Conservation (phyloP, 2,113 vertebrate species). For the Xyrauchen texanus region DNA sequence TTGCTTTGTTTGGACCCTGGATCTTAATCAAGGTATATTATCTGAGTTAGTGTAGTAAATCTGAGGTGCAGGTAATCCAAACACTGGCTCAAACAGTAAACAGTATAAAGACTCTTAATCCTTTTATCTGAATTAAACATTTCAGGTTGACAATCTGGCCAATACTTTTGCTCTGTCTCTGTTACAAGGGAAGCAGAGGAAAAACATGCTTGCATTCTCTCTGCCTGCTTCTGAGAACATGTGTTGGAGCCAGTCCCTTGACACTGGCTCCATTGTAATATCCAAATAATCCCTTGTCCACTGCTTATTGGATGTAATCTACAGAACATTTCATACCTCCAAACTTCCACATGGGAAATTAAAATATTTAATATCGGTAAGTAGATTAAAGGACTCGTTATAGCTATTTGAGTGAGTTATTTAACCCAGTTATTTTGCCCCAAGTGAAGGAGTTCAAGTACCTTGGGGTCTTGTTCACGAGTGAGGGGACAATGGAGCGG, state of each 20-base stretch:
- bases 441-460: no score
- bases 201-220: background rate
- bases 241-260: background rate
- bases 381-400: slow-evolving; percentile 58
- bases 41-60: slow-evolving; percentile 61
- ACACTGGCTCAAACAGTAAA: slow-evolving; percentile 68
- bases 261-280: slow-evolving; percentile 19
- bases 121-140: slow-evolving; percentile 71
- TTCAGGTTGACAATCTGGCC: slow-evolving; percentile 65
- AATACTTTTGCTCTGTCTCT: slow-evolving; percentile 57
- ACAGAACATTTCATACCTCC: slow-evolving; percentile 39
- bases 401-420: slow-evolving; percentile 73
- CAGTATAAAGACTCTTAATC: slow-evolving; percentile 67
- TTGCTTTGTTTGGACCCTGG: slow-evolving; percentile 63
- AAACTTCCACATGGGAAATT: slow-evolving; percentile 14
- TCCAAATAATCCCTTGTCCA: slow-evolving; percentile 23
- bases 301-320: slow-evolving; percentile 34
- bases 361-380: slow-evolving; percentile 60
- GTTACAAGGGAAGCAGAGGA: slow-evolving; percentile 41
- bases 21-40: slow-evolving; percentile 69
- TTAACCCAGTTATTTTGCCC: no score
- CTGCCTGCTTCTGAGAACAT: slow-evolving; percentile 10
- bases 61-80: slow-evolving; percentile 63
- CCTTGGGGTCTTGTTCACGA: no score
- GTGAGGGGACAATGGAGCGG: no score